Percentiles rank a stretch among this genome's conserved stretches.
Conservation (phyloP, 2,797 vertebrate species). For the Acipenser transmontanus region DNA sequence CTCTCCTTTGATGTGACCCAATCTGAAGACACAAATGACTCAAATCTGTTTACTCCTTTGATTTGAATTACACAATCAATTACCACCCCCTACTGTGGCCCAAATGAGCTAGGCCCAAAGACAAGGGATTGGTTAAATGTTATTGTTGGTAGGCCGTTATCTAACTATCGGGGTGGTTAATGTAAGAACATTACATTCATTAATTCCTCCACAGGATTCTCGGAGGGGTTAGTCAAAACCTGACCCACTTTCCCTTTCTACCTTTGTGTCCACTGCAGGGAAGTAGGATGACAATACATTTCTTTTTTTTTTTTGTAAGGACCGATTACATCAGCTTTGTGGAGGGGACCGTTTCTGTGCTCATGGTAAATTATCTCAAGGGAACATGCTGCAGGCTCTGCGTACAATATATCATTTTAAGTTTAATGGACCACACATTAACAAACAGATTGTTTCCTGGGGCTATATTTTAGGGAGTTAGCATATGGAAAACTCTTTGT, state of each 20-base stretch:
- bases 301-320: slow-evolving; percentile 1
- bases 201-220: slow-evolving; percentile 70
- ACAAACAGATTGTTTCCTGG: slow-evolving; percentile 7
- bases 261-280: slow-evolving; percentile 64
- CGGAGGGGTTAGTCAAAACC: slow-evolving; percentile 62
- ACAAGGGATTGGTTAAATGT: slow-evolving; percentile 76
- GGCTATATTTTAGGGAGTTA: slow-evolving; percentile 5
- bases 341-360: neutral
- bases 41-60: slow-evolving; percentile 59
- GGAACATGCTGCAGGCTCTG: neutral
- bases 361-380: neutral
- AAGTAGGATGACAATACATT: slow-evolving; percentile 29
- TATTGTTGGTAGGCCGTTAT: slow-evolving; percentile 81
- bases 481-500: slow-evolving; percentile 2
- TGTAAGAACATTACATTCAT: slow-evolving; percentile 77
- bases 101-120: slow-evolving; percentile 68
- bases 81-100: slow-evolving; percentile 52
- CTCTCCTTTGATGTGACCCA: slow-evolving; percentile 49
- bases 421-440: slow-evolving; percentile 11
- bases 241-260: slow-evolving; percentile 72
- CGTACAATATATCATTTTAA: slow-evolving; percentile 10
- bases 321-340: slow-evolving; percentile 9
- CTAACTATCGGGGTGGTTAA: slow-evolving; percentile 67
- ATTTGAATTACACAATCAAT: slow-evolving; percentile 62
- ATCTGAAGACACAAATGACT: slow-evolving; percentile 51